phyloP scores from a whole-genome alignment of 2,113 vertebrate genomes.

The Syngnathoides biaculeatus region DNA sequence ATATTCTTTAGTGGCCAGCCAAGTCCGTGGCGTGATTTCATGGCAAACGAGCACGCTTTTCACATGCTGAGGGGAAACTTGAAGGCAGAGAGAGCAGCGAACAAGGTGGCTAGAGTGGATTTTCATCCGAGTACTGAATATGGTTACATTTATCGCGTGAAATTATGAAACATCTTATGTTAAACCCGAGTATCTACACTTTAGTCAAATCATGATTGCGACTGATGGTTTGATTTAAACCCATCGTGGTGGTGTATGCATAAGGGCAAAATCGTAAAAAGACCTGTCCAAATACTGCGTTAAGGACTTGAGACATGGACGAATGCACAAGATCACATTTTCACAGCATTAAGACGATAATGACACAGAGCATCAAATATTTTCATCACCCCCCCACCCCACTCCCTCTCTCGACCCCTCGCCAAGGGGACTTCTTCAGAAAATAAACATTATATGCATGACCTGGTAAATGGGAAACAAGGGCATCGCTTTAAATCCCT shows the following conservation, averaged over 20 bases:
- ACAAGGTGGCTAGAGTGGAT: background rate
- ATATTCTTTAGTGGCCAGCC: background rate
- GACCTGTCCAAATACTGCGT: background rate
- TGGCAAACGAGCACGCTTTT: background rate
- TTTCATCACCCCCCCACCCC: conserved; percentile 15
- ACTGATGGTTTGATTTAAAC: background rate
- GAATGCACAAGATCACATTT: conserved; percentile 8
- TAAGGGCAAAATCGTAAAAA: background rate
- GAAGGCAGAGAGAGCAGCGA: no score
- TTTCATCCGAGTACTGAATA: no score
- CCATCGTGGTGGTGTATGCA: background rate
- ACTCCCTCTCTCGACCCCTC: conserved; percentile 5
- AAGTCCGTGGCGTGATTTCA: background rate
- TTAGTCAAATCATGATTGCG: no score
- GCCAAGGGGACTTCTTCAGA: conserved; percentile 36
- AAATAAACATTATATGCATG: conserved; percentile 41
- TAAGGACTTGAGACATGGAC: background rate
- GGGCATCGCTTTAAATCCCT: conserved; percentile 26
- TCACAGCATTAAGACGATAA: conserved; percentile 14
- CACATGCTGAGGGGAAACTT: no score
- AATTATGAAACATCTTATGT: no score
- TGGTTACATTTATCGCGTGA: no score
- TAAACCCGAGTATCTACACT: no score
- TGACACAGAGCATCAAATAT: conserved; percentile 30
- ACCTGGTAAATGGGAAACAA: conserved; percentile 22